Conservation (phyloP, 1,140 invertebrate species). For the Antheraea pernyi region DNA sequence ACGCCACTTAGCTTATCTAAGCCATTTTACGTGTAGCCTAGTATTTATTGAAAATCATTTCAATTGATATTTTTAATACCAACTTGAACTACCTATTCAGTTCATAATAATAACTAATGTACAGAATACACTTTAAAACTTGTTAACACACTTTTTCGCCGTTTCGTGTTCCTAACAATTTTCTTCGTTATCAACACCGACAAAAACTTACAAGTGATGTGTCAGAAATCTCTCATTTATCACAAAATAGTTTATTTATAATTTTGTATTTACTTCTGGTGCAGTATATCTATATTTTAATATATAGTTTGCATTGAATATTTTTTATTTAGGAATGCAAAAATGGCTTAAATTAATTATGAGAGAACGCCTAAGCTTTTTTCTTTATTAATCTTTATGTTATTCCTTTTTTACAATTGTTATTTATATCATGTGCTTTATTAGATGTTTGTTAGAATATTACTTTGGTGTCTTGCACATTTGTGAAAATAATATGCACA, state of each 20-base stretch:
- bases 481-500: neutral
- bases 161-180: too few species aligned
- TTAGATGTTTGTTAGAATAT: neutral
- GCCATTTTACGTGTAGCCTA: too few species aligned
- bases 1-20: too few species aligned
- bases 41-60: too few species aligned
- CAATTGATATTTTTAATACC: too few species aligned
- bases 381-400: neutral
- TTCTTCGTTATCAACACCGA: too few species aligned
- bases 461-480: too few species aligned
- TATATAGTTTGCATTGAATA: neutral
- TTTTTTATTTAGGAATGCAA: neutral
- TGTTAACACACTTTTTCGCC: too few species aligned
- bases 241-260: neutral
- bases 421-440: neutral
- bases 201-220: neutral
- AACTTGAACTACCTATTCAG: too few species aligned
- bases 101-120: too few species aligned
- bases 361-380: neutral
- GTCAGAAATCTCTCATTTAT: neutral
- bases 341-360: neutral
- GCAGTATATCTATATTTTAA: neutral
- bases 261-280: slow-evolving; percentile 5
- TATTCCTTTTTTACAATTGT: neutral
- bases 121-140: too few species aligned